These are phyloP conservation scores for Neomonachus schauinslandi DNA, from an alignment of 2,113 vertebrate species.

Conservation along the genomic window DNA sequence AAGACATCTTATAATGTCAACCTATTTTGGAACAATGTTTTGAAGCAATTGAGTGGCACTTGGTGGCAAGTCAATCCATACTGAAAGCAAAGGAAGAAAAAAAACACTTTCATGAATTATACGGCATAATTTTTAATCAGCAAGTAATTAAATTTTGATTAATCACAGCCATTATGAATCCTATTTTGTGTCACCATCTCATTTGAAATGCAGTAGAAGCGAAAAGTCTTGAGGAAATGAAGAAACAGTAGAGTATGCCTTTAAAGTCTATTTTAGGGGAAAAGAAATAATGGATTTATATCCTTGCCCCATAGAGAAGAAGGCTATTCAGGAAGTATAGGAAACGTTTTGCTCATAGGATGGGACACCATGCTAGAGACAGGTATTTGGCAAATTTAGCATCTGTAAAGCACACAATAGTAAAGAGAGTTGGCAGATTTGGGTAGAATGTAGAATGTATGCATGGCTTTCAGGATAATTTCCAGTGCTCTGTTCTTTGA, in stretches of 20 bases:
- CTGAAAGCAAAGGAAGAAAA: neutral
- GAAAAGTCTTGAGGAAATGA: neutral
- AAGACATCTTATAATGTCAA: neutral
- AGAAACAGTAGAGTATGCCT: neutral
- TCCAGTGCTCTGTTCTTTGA: neutral
- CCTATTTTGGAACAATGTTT: conserved; percentile 25
- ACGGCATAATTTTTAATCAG: neutral
- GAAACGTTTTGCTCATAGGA: neutral
- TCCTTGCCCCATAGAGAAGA: neutral
- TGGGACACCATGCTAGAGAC: neutral
- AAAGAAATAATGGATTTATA: neutral
- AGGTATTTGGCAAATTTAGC: neutral
- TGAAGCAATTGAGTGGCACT: neutral
- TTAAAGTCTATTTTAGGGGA: neutral
- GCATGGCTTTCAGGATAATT: neutral
- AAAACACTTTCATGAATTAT: neutral
- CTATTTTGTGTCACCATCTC: neutral
- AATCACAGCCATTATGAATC: neutral
- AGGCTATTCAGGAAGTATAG: neutral
- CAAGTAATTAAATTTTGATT: neutral
- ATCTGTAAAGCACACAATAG: neutral
- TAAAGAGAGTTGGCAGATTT: neutral
- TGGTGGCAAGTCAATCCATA: neutral
- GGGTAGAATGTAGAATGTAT: neutral
- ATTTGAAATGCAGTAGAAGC: neutral